Conservation (phyloP, 2,113 vertebrate genomes). For the Polypterus senegalus region DNA sequence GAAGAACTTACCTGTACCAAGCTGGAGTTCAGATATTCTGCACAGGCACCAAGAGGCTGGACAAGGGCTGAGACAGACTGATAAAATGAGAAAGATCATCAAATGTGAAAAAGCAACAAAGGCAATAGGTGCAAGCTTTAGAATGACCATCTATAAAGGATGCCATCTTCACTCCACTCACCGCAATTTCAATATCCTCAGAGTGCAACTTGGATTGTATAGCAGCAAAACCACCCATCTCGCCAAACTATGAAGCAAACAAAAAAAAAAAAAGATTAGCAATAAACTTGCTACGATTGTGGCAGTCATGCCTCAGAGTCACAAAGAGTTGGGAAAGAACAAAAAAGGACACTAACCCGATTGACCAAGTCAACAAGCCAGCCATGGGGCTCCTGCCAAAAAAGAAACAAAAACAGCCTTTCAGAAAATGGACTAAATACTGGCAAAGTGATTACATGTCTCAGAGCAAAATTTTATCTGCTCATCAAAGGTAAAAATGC, state of each 20-base stretch:
- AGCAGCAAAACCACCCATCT: conserved; percentile 87
- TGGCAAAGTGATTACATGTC: too few relatives aligned
- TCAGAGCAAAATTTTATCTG: too few relatives aligned
- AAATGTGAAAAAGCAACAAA: neutral
- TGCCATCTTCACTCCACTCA: conserved; percentile 39
- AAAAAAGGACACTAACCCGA: conserved; percentile 58
- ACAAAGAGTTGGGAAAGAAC: conserved; percentile 5
- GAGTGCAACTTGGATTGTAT: conserved; percentile 86
- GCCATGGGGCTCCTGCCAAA: conserved; percentile 82
- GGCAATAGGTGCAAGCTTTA: neutral
- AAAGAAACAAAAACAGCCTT: neutral
- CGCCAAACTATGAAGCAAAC: conserved; percentile 70
- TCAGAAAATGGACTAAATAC: neutral
- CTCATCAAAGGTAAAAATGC: too few relatives aligned
- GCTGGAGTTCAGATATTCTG: conserved; percentile 88
- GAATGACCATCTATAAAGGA: neutral
- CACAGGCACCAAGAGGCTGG: conserved; percentile 86
- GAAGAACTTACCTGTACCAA: conserved; percentile 75
- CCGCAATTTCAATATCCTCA: conserved; percentile 89
- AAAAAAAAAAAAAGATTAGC: conserved; percentile 10
- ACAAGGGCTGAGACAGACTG: conserved; percentile 88
- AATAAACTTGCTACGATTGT: neutral
- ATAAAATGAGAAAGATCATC: conserved; percentile 14
- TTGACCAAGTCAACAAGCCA: conserved; percentile 97
- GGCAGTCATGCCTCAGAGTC: neutral